Evolutionary conservation across 2,797 vertebrate genomes (phyloP), one percentile per base, ranked within the genome.

Genomic region (Semaprochilodus insignis): DNA sequence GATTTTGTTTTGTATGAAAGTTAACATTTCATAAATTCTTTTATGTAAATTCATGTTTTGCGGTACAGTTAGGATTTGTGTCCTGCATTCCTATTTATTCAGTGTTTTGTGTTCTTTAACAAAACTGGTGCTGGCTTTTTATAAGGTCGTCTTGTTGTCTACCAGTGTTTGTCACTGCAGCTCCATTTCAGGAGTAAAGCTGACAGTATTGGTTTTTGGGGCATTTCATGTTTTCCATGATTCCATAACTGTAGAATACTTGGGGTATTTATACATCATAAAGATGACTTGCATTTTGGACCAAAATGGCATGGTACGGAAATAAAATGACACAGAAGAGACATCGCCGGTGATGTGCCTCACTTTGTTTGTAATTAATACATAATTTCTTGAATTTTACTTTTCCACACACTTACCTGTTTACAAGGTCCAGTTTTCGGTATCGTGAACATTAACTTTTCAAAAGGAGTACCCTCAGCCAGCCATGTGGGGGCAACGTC

Each of bases 391-490:
- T 40, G 40, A 40, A 40, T 40, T 40, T 40, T 40, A 40, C 40
- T 40, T 8, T 4, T 40, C 40, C 40, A 31, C 31, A 1, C 31
- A 31, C 31, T 31, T 31, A 31, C 31, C 31, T 31, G 31, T 3
- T 48, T 1, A 48, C 1, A 10, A 48, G 8, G 44, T 48, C 44
- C 2, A 13, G 0, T 48, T 48, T 48, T 40, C 5, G 40, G 40
- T 40, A 6, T 40, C 1, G 5, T 40, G 40, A 6, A 40, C 40
- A 6, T 6, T 6, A 40, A 40, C 5, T 40, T 8, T 99, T 99
- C 92, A 99, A 99, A 85, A 94, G 98, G 84, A 99, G 99, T 84
- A 99, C 97, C 0, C 92, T 99, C 81, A 98, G 97, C 87, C 98
- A 99, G 92, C 97, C 97, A 0, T 98, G 97, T 90, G 97, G 96